Base-by-base conservation (phyloP, 2,113 vertebrate species). In the Miniopterus natalensis region DNA sequence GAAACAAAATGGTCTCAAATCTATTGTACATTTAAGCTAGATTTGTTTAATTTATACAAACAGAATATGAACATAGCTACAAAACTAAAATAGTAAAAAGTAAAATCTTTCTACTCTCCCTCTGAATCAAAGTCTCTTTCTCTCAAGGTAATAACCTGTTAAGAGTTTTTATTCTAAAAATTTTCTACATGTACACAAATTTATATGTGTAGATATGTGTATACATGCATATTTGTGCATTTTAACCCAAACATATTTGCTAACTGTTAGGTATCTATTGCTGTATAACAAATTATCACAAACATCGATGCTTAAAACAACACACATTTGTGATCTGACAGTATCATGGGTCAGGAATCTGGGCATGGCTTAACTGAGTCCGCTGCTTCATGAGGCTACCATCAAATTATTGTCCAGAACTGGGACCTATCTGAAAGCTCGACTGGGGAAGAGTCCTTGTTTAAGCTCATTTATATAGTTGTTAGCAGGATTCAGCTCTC, bases 31-130 rank as follows among this genome's bases (percentile, higher is more conserved):
- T 45, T 80, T 81, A 88, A 90, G 25, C 40, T 79, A 81, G 81
- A 53, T 25, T 36, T 66, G 40, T 87, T 45, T 23, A n/a, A 84
- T 71, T 63, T 90, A 74, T 86, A 78, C 78, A 88, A 90, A 75
- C 57, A 71, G 95, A 88, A n/a, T 8, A 20, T 51, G 42, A 86
- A 40, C 49, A 92, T 9, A 29, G 45, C 21, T 57, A 18, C 25
- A 84, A 81, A 13, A 31, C 25, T 83, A 83, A 95, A 63, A 42
- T 55, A 92, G 7, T 70, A 57, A 5, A 68, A 63, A 87, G 18
- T 45, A 55, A 65, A 87, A 21, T 71, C 61, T 88, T 84, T 31
- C 25, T 65, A 66, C 31, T 59, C 31, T 65, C 15, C 11, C 14
- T 5, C 20, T 55, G n/a, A 85, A 81, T 78, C 47, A 61, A 63